A percentile compares a stretch with the other conserved stretches of the same genome.
phyloP scores from a whole-genome alignment of 2,888 invertebrate species.

The Eristalis intricaria region DNA sequence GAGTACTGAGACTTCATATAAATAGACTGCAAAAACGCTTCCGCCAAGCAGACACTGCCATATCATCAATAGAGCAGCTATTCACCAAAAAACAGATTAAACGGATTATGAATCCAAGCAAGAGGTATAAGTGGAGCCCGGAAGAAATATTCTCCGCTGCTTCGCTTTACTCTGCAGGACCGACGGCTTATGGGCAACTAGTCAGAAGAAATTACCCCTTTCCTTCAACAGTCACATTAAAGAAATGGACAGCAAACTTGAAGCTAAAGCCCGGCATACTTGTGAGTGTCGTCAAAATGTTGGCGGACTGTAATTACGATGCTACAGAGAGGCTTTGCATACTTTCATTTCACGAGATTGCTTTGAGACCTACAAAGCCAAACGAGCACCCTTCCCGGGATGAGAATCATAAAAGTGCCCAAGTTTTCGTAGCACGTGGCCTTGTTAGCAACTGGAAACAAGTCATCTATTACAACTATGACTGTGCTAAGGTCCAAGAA shows the following conservation, averaged over 20 bases:
- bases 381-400: background rate
- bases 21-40: constrained; percentile 4
- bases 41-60: constrained; percentile 3
- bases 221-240: background rate
- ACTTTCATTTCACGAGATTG: constrained; percentile 39
- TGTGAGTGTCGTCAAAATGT: background rate
- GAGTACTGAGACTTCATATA: background rate
- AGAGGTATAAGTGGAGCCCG: constrained; percentile 36
- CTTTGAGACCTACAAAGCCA: background rate
- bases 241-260: constrained; percentile 13
- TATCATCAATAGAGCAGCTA: background rate
- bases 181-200: constrained; percentile 6
- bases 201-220: constrained; percentile 12
- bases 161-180: constrained; percentile 32
- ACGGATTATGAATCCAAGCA: constrained; percentile 12
- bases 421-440: constrained; percentile 8
- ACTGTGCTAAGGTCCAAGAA: background rate
- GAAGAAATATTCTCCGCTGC: constrained; percentile 34
- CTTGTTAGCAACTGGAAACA: constrained; percentile 31
- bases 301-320: background rate
- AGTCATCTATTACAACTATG: constrained; percentile 30
- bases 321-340: constrained; percentile 17
- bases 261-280: constrained; percentile 32
- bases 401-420: background rate
- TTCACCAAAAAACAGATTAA: constrained; percentile 30